Evolutionary conservation across 2,113 vertebrate genomes (phyloP).

Genomic region (Corythoichthys haematopterus): DNA sequence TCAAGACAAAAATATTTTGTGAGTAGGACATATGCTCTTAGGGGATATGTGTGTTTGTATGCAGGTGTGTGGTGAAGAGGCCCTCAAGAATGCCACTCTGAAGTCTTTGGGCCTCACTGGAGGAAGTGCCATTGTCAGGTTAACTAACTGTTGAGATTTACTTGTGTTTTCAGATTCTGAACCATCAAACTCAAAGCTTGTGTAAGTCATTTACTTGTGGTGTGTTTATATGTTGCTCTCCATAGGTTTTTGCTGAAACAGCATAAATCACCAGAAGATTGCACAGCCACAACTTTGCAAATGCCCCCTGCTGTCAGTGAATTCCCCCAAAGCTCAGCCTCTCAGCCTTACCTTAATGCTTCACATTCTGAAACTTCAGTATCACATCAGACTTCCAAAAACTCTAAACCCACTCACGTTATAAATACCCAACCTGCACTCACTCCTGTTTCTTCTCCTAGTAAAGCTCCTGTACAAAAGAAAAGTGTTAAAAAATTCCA

Average conservation of each 20-base stretch:
- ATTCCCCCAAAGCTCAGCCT: neutral
- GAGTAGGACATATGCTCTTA: constrained; percentile 19
- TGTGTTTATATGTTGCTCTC: constrained; percentile 1
- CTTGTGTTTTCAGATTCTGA: neutral
- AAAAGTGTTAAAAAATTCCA: constrained; percentile 16
- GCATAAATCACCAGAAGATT: constrained; percentile 33
- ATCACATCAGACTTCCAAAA: constrained; percentile 9
- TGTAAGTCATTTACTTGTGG: neutral
- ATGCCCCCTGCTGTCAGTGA: constrained; percentile 29
- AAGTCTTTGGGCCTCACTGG: constrained; percentile 87
- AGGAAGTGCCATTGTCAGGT: constrained; percentile 91
- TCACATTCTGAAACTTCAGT: constrained; percentile 3
- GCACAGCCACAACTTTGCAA: constrained; percentile 18
- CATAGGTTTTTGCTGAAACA: constrained; percentile 68
- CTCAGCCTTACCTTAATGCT: constrained; percentile 10
- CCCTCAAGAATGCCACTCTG: constrained; percentile 79
- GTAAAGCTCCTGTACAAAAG: constrained; percentile 24
- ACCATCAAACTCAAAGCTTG: neutral
- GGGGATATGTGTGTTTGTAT: constrained; percentile 8
- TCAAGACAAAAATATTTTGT: constrained; percentile 18
- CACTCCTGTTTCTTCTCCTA: constrained; percentile 9
- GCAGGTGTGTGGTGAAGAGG: constrained; percentile 79
- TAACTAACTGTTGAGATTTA: neutral
- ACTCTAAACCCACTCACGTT: constrained; percentile 4
- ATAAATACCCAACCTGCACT: constrained; percentile 12